A percentile compares a stretch with the other conserved stretches of the same genome.
Conservation (phyloP, 2,797 vertebrate genomes). For the Cygnus olor region DNA sequence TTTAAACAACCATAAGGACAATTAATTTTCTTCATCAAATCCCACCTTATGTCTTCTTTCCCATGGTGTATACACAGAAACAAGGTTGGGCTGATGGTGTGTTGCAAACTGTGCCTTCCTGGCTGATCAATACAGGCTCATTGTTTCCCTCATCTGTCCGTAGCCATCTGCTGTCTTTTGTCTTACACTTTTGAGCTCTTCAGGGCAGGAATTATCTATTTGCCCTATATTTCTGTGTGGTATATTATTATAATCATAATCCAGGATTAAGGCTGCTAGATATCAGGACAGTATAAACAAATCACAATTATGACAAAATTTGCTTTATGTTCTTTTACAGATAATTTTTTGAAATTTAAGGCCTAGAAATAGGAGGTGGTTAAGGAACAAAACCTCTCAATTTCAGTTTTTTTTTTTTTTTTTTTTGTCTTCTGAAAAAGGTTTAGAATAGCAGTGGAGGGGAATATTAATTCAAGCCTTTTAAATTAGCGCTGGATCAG, state of each 20-base stretch:
- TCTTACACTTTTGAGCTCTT: slow-evolving; percentile 42
- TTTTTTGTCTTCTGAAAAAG: not conserved
- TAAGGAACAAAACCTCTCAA: not conserved
- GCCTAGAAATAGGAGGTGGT: not conserved
- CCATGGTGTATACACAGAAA: not conserved
- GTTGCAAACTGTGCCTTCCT: not conserved
- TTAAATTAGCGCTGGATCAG: not conserved
- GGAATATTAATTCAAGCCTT: not conserved
- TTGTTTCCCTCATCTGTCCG: slow-evolving; percentile 52
- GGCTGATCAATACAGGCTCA: slow-evolving; percentile 17
- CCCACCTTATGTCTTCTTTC: not conserved
- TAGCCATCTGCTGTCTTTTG: slow-evolving; percentile 68
- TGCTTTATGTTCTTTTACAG: not conserved
- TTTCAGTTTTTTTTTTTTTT: not conserved
- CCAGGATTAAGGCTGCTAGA: not conserved
- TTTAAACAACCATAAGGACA: not conserved
- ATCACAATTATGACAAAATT: not conserved
- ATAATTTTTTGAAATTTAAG: not conserved
- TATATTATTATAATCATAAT: not conserved
- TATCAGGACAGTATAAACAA: not conserved
- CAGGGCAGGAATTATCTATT: slow-evolving; percentile 33
- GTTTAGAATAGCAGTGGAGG: not conserved
- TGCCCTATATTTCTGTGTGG: slow-evolving; percentile 9
- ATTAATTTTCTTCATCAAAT: slow-evolving; percentile 12
- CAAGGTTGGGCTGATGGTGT: not conserved